Conservation (phyloP, 2,888 invertebrate genomes). For the Adineta ricciae region DNA sequence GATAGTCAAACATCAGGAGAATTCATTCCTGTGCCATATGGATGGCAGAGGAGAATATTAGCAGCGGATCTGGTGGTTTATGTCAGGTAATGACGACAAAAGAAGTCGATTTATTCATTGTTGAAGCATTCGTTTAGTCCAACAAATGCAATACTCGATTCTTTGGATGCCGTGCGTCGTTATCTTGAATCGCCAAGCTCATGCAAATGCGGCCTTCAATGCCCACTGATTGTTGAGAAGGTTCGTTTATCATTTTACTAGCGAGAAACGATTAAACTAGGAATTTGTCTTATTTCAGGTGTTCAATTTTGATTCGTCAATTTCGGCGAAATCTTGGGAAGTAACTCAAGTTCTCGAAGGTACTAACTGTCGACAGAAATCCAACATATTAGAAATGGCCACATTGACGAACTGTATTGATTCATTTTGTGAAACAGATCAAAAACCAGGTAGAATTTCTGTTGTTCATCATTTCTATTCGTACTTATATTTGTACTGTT, state of each 20-base stretch:
- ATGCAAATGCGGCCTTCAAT: conserved; percentile 93
- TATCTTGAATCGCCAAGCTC: conserved; percentile 82
- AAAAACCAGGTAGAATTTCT: neutral
- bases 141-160: conserved; percentile 74
- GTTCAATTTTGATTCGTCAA: neutral
- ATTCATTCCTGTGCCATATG: conserved; percentile 59
- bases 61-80: conserved; percentile 63
- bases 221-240: conserved; percentile 77
- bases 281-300: neutral
- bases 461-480: neutral
- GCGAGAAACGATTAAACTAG: too few species aligned
- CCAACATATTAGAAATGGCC: neutral
- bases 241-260: conserved; percentile 58
- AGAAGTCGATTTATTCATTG: too few species aligned
- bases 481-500: neutral
- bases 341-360: neutral
- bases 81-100: conserved; percentile 66
- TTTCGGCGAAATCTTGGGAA: neutral
- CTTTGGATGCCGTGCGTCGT: conserved; percentile 74
- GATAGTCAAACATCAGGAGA: neutral
- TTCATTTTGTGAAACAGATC: neutral
- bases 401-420: neutral
- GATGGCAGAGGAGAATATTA: conserved; percentile 66
- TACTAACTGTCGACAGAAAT: neutral
- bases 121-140: conserved; percentile 61